These are phyloP conservation scores for Mythimna ferrago DNA, from an alignment of 2,888 invertebrate species.

Conservation along the genomic window DNA sequence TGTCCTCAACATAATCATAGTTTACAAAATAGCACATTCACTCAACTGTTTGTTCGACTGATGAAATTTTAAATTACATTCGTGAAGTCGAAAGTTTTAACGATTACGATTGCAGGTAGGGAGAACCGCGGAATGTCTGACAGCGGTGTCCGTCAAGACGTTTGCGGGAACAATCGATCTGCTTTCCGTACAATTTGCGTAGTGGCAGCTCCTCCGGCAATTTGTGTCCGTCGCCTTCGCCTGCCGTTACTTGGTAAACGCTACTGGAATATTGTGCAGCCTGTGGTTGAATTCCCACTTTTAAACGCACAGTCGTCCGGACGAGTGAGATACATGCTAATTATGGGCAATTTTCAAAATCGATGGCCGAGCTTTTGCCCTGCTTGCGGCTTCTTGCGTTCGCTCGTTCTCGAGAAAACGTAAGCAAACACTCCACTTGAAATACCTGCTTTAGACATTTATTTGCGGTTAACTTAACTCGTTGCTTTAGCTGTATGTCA, in stretches of 20 bases:
- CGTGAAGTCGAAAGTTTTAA: conserved; percentile 41
- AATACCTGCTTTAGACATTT: conserved; percentile 60
- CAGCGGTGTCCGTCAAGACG: conserved; percentile 60
- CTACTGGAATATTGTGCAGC: conserved; percentile 89
- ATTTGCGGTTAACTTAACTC: conserved; percentile 61
- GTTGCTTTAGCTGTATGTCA: conserved; percentile 37
- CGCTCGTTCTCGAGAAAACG: conserved; percentile 76
- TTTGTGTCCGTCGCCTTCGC: conserved; percentile 88
- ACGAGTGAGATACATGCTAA: conserved; percentile 89
- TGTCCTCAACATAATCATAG: conserved; percentile 61
- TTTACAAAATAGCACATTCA: conserved; percentile 44
- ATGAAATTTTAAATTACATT: conserved; percentile 46
- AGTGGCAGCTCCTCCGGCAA: conserved; percentile 87
- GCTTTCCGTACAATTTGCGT: conserved; percentile 84
- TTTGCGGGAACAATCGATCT: conserved; percentile 82
- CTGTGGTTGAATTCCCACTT: conserved; percentile 86
- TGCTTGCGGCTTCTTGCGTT: conserved; percentile 87
- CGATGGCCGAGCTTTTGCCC: conserved; percentile 88
- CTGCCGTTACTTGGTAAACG: conserved; percentile 89
- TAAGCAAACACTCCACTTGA: conserved; percentile 74
- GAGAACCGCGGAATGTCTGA: conserved; percentile 40
- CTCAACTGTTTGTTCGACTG: conserved; percentile 56
- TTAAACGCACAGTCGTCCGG: conserved; percentile 86
- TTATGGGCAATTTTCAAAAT: conserved; percentile 90
- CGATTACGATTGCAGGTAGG: conserved; percentile 38